A percentile compares a stretch with the other conserved stretches of the same genome.
Evolutionary conservation across 2,797 vertebrate genomes (phyloP).

Genomic region (Enteromius trimaculatus): DNA sequence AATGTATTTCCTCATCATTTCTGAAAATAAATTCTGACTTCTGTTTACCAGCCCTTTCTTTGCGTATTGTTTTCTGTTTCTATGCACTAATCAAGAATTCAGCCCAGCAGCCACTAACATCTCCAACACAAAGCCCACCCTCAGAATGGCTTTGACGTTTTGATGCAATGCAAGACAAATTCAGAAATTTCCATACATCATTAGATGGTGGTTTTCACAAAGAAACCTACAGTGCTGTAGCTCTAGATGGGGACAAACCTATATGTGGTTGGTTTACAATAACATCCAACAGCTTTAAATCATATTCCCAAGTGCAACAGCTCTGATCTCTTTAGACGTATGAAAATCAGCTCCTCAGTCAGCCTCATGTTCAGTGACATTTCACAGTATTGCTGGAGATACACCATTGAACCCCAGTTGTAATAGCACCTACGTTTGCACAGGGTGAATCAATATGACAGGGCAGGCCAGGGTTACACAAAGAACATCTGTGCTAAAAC

Average conservation of each 20-base stretch:
- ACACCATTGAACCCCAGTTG: constrained; percentile 50
- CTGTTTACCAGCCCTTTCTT: constrained; percentile 15
- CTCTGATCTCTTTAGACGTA: constrained; percentile 73
- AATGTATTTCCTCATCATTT: constrained; percentile 4
- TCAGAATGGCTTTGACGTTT: neutral
- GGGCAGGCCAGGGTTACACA: constrained; percentile 43
- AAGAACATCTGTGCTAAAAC: constrained; percentile 22
- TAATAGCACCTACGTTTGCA: constrained; percentile 39
- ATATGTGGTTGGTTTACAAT: constrained; percentile 11
- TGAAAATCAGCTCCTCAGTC: constrained; percentile 64
- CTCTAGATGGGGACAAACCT: neutral
- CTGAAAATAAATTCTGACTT: neutral
- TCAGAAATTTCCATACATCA: constrained; percentile 27
- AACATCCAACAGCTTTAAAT: constrained; percentile 34
- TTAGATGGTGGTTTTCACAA: constrained; percentile 23
- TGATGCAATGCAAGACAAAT: neutral
- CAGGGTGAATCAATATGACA: constrained; percentile 48
- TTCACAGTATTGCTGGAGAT: constrained; percentile 66
- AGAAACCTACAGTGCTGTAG: constrained; percentile 20
- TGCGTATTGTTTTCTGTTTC: neutral
- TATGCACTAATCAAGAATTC: constrained; percentile 7
- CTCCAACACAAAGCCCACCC: neutral
- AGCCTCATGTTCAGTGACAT: constrained; percentile 74
- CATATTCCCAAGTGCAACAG: constrained; percentile 58
- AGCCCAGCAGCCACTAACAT: neutral